Conservation (phyloP, 2,888 invertebrate genomes). For the Tridacna crocea region DNA sequence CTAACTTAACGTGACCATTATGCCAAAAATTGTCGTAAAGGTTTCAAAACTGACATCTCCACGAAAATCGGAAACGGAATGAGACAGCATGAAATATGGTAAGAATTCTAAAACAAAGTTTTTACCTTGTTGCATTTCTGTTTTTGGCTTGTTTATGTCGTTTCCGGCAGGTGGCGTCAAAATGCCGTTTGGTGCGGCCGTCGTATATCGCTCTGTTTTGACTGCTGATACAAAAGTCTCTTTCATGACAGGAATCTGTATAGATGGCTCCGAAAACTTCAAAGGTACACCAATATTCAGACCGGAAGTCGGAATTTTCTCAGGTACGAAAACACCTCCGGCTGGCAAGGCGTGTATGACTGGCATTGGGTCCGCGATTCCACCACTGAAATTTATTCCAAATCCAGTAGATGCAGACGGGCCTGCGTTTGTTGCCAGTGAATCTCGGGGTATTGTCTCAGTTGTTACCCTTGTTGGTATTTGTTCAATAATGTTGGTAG, state of each 20-base stretch:
- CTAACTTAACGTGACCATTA: no score
- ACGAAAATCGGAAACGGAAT: no score
- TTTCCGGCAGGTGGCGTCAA: neutral
- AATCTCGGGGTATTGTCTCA: neutral
- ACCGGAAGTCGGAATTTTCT: neutral
- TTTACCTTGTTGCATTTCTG: conserved; percentile 1
- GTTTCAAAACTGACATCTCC: no score
- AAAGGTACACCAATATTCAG: neutral
- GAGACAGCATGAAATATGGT: no score
- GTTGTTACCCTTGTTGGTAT: conserved; percentile 11
- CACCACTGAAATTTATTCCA: conserved; percentile 12
- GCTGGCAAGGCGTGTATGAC: neutral
- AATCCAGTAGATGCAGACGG: conserved; percentile 11
- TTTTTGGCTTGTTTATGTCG: neutral
- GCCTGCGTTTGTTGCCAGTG: neutral
- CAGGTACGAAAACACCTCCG: neutral
- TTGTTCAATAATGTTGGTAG: neutral
- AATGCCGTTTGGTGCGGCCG: neutral
- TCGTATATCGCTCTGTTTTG: neutral
- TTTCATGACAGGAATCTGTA: neutral
- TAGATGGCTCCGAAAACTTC: neutral
- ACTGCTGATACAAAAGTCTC: neutral
- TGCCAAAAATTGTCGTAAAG: no score
- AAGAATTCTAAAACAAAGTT: neutral
- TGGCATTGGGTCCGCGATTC: neutral